Percentiles rank a stretch among this genome's conserved stretches.
Evolutionary conservation across 1,140 invertebrate genomes (phyloP).

Genomic region (Orius insidiosus): DNA sequence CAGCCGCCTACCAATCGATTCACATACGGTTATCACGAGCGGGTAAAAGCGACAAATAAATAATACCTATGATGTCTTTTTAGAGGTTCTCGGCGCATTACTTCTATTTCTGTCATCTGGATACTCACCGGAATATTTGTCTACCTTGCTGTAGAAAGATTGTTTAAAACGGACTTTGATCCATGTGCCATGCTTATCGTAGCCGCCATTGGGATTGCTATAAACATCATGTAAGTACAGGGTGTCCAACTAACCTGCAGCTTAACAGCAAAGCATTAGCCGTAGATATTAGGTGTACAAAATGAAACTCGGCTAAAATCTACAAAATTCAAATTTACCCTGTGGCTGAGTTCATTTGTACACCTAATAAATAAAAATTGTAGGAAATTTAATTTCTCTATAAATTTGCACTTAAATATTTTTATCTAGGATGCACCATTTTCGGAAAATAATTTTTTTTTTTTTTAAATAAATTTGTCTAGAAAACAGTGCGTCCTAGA

Average conservation of each 20-base stretch:
- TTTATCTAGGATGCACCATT: no score
- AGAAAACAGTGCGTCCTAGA: no score
- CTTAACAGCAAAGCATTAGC: neutral
- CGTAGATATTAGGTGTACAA: no score
- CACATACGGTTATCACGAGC: constrained; percentile 65
- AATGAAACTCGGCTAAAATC: no score
- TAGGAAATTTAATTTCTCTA: no score
- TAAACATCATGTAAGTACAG: constrained; percentile 78
- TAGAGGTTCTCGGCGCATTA: constrained; percentile 47
- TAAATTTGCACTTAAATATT: no score
- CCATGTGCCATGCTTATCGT: constrained; percentile 75
- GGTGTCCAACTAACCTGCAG: neutral
- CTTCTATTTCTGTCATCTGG: constrained; percentile 55
- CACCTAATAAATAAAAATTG: no score
- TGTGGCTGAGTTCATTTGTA: no score
- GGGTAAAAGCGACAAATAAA: constrained; percentile 35
- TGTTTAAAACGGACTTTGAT: constrained; percentile 60
- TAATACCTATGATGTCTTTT: constrained; percentile 13
- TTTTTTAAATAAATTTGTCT: no score
- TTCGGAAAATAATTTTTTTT: no score
- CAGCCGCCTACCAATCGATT: constrained; percentile 45
- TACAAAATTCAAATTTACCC: no score
- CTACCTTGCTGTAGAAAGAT: constrained; percentile 55
- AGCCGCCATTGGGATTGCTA: constrained; percentile 57
- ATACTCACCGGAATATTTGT: constrained; percentile 71